phyloP scores from a whole-genome alignment of 2,113 vertebrate genomes.

The Aegotheles bennettii region DNA sequence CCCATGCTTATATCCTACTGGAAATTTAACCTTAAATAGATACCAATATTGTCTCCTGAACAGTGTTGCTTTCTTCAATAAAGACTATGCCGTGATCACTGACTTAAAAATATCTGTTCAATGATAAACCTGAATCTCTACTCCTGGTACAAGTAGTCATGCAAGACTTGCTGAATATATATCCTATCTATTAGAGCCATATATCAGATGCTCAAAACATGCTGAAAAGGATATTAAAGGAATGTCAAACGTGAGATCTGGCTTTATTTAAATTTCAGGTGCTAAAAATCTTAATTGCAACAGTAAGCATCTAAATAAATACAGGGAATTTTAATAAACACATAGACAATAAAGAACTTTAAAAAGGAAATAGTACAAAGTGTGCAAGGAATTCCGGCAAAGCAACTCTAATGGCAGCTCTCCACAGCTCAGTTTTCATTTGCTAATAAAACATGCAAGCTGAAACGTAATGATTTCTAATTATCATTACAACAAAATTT shows the following conservation, averaged over 20 bases:
- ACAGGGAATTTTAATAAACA: neutral
- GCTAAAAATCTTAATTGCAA: neutral
- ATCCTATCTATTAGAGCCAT: neutral
- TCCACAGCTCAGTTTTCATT: neutral
- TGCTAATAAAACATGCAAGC: neutral
- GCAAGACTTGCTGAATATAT: neutral
- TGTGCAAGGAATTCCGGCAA: neutral
- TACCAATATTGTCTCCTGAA: neutral
- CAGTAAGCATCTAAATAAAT: neutral
- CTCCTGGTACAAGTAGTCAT: neutral
- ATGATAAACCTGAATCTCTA: neutral
- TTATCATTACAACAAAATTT: neutral
- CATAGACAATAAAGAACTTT: neutral
- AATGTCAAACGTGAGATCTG: neutral
- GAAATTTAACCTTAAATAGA: neutral
- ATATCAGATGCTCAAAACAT: neutral
- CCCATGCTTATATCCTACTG: neutral
- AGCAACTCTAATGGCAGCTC: neutral
- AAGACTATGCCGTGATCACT: neutral
- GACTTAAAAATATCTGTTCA: neutral
- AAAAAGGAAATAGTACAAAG: neutral
- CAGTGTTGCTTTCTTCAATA: neutral
- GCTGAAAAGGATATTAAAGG: neutral
- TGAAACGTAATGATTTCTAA: neutral
- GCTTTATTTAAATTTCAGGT: neutral